These are phyloP conservation scores for Nothocercus nigrocapillus DNA, from an alignment of 2,113 vertebrate genomes.

Conservation along the genomic window DNA sequence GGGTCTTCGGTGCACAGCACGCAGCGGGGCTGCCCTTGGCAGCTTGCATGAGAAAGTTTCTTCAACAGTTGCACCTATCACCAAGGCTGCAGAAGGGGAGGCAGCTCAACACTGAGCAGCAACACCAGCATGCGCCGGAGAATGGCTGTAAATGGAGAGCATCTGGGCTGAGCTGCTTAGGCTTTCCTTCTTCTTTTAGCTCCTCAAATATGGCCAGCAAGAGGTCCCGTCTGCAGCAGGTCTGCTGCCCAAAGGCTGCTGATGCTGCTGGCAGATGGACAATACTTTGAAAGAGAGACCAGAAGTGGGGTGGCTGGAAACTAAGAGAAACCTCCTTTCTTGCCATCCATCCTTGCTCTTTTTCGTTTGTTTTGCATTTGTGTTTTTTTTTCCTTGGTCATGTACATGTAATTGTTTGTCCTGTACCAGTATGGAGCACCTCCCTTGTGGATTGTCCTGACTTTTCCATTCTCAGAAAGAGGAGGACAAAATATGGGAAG, in stretches of 20 bases:
- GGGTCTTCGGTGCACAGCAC: background rate
- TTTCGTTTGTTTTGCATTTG: background rate
- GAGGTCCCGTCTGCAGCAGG: background rate
- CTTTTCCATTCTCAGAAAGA: background rate
- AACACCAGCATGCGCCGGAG: background rate
- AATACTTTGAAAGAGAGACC: background rate
- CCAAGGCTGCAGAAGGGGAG: background rate
- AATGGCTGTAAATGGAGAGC: background rate
- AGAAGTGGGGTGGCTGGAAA: background rate
- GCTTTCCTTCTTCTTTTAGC: background rate
- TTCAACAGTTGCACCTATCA: rapidly evolving
- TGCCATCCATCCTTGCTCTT: background rate
- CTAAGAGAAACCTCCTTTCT: background rate
- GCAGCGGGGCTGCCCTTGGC: background rate
- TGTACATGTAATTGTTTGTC: background rate
- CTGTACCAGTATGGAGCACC: background rate
- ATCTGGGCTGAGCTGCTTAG: background rate
- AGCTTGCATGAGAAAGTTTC: background rate
- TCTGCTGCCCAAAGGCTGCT: background rate
- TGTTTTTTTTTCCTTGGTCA: background rate
- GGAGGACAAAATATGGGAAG: background rate
- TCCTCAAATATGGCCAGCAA: background rate
- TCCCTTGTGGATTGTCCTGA: background rate
- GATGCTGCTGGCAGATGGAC: background rate
- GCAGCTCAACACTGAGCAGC: background rate